A percentile compares a stretch with the other conserved stretches of the same genome.
Conservation (phyloP, 2,797 vertebrate genomes). For the Notolepis coatsorum region DNA sequence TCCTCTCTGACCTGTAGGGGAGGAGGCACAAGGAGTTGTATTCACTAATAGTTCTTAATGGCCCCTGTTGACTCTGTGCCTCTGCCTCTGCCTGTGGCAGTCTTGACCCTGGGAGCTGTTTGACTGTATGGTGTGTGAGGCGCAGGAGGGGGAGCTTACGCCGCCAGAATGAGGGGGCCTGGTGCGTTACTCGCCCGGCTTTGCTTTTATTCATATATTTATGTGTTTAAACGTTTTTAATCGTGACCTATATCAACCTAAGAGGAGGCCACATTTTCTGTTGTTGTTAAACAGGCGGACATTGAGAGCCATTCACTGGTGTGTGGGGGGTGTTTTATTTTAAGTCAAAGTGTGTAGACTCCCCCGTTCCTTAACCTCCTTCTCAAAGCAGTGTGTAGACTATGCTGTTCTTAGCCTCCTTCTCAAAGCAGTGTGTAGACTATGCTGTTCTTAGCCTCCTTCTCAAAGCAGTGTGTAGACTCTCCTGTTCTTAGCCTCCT, state of each 20-base stretch:
- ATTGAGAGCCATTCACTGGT: slow-evolving; percentile 68
- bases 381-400: too few relatives aligned
- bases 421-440: too few relatives aligned
- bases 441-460: too few relatives aligned
- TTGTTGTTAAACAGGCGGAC: slow-evolving; percentile 61
- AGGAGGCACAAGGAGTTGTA: slow-evolving; percentile 83
- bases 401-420: too few relatives aligned
- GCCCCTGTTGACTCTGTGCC: slow-evolving; percentile 78
- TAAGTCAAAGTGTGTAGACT: slow-evolving; percentile 39
- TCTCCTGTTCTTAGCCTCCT: too few relatives aligned
- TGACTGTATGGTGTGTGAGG: slow-evolving; percentile 79
- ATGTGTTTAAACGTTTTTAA: slow-evolving; percentile 74
- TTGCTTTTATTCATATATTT: slow-evolving; percentile 72
- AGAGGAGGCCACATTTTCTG: slow-evolving; percentile 69
- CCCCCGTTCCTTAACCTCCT: too few relatives aligned
- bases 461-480: too few relatives aligned
- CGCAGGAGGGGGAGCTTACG: slow-evolving; percentile 60
- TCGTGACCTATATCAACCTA: slow-evolving; percentile 71
- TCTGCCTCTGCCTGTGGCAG: slow-evolving; percentile 65
- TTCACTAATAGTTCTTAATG: slow-evolving; percentile 83
- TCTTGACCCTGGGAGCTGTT: slow-evolving; percentile 78
- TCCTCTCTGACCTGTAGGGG: slow-evolving; percentile 57
- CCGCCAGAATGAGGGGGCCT: slow-evolving; percentile 14
- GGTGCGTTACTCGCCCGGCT: slow-evolving; percentile 31
- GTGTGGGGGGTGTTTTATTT: slow-evolving; percentile 62